These are phyloP conservation scores for Clarias platycephalus DNA, from an alignment of 2,797 vertebrate species.

Conservation along the genomic window DNA sequence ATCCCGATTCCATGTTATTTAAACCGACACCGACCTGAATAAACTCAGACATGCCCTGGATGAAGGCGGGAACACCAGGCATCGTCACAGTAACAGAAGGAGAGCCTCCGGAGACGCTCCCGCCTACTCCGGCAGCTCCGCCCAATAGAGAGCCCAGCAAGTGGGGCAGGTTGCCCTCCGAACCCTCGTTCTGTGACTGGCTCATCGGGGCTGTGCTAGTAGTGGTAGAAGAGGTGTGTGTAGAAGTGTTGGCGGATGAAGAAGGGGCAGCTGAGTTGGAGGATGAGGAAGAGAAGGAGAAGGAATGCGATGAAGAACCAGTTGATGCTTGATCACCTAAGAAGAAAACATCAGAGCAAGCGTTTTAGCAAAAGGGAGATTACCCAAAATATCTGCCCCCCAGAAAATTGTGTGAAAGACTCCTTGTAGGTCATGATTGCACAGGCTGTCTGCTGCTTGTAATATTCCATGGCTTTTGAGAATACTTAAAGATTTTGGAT, in stretches of 20 bases:
- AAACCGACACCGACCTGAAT: constrained; percentile 76
- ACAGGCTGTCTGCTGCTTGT: neutral
- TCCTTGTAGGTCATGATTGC: neutral
- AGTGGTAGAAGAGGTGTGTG: constrained; percentile 65
- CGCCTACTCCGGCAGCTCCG: constrained; percentile 65
- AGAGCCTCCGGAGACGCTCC: constrained; percentile 57
- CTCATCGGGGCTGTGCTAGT: constrained; percentile 66
- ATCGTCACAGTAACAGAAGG: constrained; percentile 86
- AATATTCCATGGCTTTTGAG: neutral
- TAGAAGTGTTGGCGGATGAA: constrained; percentile 66
- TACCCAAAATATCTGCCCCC: neutral
- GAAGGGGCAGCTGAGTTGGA: constrained; percentile 71
- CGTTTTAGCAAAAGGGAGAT: neutral
- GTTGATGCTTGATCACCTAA: constrained; percentile 66
- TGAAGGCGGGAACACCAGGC: constrained; percentile 84
- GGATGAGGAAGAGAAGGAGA: constrained; percentile 64
- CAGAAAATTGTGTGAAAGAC: neutral
- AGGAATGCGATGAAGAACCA: constrained; percentile 67
- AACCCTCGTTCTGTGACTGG: constrained; percentile 64
- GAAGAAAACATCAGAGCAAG: constrained; percentile 15
- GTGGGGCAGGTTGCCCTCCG: constrained; percentile 76
- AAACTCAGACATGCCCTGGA: constrained; percentile 87
- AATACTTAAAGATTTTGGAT: neutral
- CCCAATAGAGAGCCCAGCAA: constrained; percentile 83
- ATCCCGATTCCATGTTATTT: neutral